Conservation (phyloP, 2,888 invertebrate species). For the Girardia tigrina region DNA sequence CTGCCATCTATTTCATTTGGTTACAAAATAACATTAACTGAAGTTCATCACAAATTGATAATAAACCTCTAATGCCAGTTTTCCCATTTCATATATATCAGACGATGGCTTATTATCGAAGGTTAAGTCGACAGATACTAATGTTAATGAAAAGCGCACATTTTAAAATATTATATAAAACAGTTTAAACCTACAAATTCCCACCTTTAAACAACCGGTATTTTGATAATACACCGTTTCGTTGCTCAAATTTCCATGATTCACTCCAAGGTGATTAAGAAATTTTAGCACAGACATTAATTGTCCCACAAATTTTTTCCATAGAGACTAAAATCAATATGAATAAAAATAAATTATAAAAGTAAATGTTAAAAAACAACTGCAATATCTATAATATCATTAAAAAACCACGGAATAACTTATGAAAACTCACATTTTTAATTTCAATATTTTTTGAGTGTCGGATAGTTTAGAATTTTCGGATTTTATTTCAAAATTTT, state of each 20-base stretch:
- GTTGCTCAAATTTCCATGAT: slow-evolving; percentile 36
- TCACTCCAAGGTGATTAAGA: slow-evolving; percentile 34
- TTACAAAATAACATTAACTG: not conserved
- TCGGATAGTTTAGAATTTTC: no score
- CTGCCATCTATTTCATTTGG: slow-evolving; percentile 27
- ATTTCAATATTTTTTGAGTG: no score
- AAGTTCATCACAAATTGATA: not conserved
- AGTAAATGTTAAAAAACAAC: no score
- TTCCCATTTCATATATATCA: slow-evolving; percentile 35
- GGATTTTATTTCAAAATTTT: no score
- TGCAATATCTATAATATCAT: no score
- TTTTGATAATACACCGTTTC: slow-evolving; percentile 37
- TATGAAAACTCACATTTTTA: no score
- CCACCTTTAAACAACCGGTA: slow-evolving; percentile 35
- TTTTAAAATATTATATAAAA: not conserved
- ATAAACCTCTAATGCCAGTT: slow-evolving; percentile 35
- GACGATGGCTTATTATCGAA: slow-evolving; percentile 30
- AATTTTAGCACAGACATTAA: slow-evolving; percentile 35
- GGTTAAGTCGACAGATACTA: not conserved
- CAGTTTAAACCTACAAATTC: slow-evolving; percentile 31
- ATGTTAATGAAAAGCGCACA: not conserved
- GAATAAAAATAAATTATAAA: not conserved
- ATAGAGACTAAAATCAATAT: slow-evolving; percentile 21
- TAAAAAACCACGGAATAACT: no score
- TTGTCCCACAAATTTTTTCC: slow-evolving; percentile 34